phyloP scores from a whole-genome alignment of 2,888 invertebrate genomes.

The Andrena haemorrhoa region DNA sequence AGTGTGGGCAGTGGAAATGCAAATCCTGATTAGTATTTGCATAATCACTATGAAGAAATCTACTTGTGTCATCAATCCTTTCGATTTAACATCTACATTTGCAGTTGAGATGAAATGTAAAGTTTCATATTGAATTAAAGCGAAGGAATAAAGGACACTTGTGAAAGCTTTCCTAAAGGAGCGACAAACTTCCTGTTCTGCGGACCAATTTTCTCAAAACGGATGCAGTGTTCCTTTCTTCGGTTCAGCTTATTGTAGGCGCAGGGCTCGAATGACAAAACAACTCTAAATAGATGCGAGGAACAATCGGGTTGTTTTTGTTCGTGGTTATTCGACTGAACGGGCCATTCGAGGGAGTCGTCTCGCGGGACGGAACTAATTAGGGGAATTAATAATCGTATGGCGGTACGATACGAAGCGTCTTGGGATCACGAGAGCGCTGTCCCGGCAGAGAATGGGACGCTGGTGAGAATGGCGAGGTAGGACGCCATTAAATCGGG shows the following conservation, averaged over 20 bases:
- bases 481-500: conserved; percentile 36
- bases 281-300: background rate
- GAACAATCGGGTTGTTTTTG: conserved; percentile 46
- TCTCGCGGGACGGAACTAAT: conserved; percentile 27
- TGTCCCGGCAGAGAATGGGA: conserved; percentile 18
- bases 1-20: no score
- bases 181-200: no score
- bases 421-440: conserved; percentile 8
- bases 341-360: conserved; percentile 16
- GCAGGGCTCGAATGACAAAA: background rate
- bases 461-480: background rate
- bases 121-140: no score
- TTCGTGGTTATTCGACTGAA: conserved; percentile 31
- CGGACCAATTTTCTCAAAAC: background rate
- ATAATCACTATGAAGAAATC: no score
- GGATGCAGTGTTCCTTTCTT: background rate
- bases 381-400: conserved; percentile 48
- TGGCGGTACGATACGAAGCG: conserved; percentile 31
- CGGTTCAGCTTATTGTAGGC: background rate
- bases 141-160: no score
- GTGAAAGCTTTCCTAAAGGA: no score
- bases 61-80: no score
- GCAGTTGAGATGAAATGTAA: no score
- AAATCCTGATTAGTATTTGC: no score
- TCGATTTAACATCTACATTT: no score